These are phyloP conservation scores for Misgurnus mizolepis DNA, from an alignment of 2,113 vertebrate species.

Conservation along the genomic window DNA sequence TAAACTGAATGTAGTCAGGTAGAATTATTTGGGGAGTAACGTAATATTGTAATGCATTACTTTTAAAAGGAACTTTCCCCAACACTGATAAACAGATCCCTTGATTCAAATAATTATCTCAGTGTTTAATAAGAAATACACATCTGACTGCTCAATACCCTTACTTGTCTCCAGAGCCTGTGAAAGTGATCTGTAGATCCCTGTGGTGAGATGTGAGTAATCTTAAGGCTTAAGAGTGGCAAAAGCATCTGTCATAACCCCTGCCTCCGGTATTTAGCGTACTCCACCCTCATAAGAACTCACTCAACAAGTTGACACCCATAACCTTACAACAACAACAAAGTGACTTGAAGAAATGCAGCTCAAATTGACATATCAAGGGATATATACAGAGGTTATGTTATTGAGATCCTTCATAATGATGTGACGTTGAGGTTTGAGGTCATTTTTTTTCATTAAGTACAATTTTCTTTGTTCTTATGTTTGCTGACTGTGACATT, in stretches of 20 bases:
- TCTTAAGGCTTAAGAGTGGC: not conserved
- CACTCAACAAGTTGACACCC: constrained; percentile 8
- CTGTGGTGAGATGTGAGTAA: constrained; percentile 1
- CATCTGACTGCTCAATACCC: not conserved
- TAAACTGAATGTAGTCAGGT: too few relatives aligned
- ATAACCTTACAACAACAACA: constrained; percentile 15
- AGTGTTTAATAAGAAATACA: not conserved
- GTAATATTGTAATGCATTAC: too few relatives aligned
- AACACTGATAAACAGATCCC: too few relatives aligned
- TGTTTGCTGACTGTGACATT: not conserved
- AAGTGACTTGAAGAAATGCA: not conserved
- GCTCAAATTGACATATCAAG: not conserved
- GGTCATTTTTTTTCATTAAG: not conserved
- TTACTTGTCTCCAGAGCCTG: not conserved
- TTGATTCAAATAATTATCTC: too few relatives aligned
- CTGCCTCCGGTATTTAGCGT: constrained; percentile 28
- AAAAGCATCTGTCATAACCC: constrained; percentile 1
- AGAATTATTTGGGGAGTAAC: too few relatives aligned
- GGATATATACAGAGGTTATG: not conserved
- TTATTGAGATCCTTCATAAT: not conserved
- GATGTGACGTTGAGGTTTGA: not conserved
- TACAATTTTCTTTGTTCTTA: not conserved
- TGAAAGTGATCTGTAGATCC: not conserved
- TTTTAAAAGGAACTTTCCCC: too few relatives aligned
- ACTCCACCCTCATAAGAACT: constrained; percentile 6